phyloP scores from a whole-genome alignment of 2,797 vertebrate species.

The Ptychobarbus kaznakovi region DNA sequence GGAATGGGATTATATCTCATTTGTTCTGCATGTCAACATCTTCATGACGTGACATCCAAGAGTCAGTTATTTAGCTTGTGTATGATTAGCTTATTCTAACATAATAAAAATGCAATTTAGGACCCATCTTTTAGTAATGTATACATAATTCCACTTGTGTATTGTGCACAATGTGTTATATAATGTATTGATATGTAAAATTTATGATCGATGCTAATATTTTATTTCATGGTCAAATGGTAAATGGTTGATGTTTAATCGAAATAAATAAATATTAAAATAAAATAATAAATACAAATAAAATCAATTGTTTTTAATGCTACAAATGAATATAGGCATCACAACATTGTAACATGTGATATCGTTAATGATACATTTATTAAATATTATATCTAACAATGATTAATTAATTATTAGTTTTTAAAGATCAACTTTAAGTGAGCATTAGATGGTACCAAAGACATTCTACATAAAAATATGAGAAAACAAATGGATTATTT shows the following conservation, averaged over 20 bases:
- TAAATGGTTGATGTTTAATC: neutral
- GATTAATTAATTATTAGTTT: neutral
- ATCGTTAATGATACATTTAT: neutral
- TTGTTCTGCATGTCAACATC: conserved; percentile 23
- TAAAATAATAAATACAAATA: neutral
- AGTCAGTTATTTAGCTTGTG: neutral
- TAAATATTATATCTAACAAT: neutral
- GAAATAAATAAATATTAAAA: neutral
- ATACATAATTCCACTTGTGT: neutral
- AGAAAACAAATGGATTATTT: neutral
- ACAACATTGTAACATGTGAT: neutral
- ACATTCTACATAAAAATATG: neutral
- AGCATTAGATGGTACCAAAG: neutral
- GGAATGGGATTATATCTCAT: conserved; percentile 40
- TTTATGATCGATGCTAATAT: neutral
- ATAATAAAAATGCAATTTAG: neutral
- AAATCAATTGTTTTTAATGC: neutral
- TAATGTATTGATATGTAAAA: neutral
- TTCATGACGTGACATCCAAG: conserved; percentile 1
- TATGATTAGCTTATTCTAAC: neutral
- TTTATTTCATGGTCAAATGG: neutral
- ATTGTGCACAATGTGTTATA: neutral
- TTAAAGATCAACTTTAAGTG: neutral
- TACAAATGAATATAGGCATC: neutral
- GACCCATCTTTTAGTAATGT: neutral